Evolutionary conservation across 2,797 vertebrate species (phyloP), one percentile per base, ranked within the genome.

Genomic region (Somateria mollissima): DNA sequence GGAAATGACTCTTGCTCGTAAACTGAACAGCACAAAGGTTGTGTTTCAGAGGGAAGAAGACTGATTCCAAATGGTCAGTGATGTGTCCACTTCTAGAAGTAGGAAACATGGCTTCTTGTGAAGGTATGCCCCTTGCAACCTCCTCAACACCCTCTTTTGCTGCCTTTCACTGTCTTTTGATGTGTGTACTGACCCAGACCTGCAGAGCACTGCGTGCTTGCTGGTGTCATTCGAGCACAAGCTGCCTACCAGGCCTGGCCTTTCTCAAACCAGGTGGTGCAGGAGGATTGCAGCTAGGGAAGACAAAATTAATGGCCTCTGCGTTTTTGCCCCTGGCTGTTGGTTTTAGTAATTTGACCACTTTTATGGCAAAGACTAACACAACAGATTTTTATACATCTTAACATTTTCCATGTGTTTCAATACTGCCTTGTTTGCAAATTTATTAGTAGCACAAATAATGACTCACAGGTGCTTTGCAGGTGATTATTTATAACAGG

Each of bases 401-500:
- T 66, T 34, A 28, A 47, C 2, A 25, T 58, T 39, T 86, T 27
- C 80, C 36, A 15, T 4, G 21, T 14, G 34, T 70, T 78, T 81
- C 53, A 89, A 72, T 30, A 76, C 24, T 66, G 41, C 51, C 51
- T 54, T 90, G 25, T 39, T 80, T 86, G 51, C 30, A 69, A 39
- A 43, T 84, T 65, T 60, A 75, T 62, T 54, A 71, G 43, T 10
- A 74, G 43, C 28, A 69, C 30, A 92, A 77, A 82, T 62, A 87
- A n/a, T 56, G 56, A 71, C 39, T 82, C 74, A 39, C 20, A 41
- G 54, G n/a, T 60, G 37, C 76, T 89, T 70, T 82, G 14, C 43
- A 73, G 87, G 56, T 11, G 17, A n/a, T 84, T 90, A 72, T 78
- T 93, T 86, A 7, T 62, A 81, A 69, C 7, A 84, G 78, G 34